These are phyloP conservation scores for Ips typographus DNA, from an alignment of 1,140 invertebrate species.

Conservation along the genomic window DNA sequence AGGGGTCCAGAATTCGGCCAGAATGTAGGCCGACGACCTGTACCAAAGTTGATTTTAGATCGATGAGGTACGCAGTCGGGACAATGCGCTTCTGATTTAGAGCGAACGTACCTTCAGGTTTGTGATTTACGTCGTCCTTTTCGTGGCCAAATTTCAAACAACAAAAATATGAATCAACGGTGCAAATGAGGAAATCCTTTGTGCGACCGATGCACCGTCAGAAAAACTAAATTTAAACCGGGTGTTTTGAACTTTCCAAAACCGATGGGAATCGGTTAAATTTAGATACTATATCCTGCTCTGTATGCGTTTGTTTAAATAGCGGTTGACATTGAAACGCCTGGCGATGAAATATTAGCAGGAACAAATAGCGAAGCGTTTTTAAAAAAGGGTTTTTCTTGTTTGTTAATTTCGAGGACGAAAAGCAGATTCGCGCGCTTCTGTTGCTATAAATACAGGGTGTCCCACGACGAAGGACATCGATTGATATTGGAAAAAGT, in stretches of 20 bases:
- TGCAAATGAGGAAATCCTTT: constrained; percentile 17
- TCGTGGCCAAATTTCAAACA: no score
- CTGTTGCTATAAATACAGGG: no score
- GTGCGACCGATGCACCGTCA: constrained; percentile 23
- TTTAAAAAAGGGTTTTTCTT: constrained; percentile 1
- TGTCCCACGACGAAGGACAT: no score
- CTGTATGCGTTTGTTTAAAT: constrained; percentile 20
- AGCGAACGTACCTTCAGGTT: not conserved
- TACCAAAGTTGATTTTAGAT: constrained; percentile 34
- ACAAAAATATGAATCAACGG: no score
- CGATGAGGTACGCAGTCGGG: constrained; percentile 32
- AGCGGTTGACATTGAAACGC: constrained; percentile 23
- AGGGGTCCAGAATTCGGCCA: constrained; percentile 39
- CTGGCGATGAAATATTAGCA: constrained; percentile 17
- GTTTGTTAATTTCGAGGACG: not conserved
- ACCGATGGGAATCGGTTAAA: constrained; percentile 22
- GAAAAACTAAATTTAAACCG: constrained; percentile 26
- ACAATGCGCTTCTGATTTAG: constrained; percentile 37
- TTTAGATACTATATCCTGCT: constrained; percentile 29
- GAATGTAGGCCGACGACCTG: constrained; percentile 33
- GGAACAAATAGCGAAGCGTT: constrained; percentile 7
- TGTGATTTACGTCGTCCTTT: no score
- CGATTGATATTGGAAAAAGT: no score
- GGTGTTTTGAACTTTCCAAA: constrained; percentile 30
- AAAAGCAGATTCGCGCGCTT: not conserved